These are phyloP conservation scores for Cremastinae sp. DNA, from an alignment of 2,888 invertebrate genomes.

Conservation along the genomic window DNA sequence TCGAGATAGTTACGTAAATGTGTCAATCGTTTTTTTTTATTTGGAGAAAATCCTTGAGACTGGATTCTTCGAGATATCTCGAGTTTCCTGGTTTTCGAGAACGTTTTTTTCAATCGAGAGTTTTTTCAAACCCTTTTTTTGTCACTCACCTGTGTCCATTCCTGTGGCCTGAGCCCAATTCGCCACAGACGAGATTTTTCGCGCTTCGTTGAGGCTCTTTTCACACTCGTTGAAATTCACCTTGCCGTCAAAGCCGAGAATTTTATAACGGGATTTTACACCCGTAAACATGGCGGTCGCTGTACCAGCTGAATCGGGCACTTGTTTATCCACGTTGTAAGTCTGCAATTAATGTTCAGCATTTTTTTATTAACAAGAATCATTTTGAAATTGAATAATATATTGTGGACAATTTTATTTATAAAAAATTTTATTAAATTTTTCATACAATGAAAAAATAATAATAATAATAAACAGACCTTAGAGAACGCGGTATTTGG, in stretches of 20 bases:
- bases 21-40: background rate
- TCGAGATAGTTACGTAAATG: background rate
- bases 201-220: slow-evolving; percentile 72
- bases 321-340: slow-evolving; percentile 86
- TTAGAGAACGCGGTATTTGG: slow-evolving; percentile 84
- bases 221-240: slow-evolving; percentile 79
- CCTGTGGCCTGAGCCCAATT: slow-evolving; percentile 83
- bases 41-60: background rate
- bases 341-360: slow-evolving; percentile 80
- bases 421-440: background rate
- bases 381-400: too few relatives aligned
- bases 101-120: too few relatives aligned
- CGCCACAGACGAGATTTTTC: slow-evolving; percentile 80
- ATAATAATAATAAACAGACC: slow-evolving; percentile 76
- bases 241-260: slow-evolving; percentile 82
- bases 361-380: too few relatives aligned
- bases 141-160: slow-evolving; percentile 81
- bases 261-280: slow-evolving; percentile 83
- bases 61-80: background rate
- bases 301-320: slow-evolving; percentile 86
- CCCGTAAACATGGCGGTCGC: slow-evolving; percentile 86
- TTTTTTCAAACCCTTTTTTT: slow-evolving; percentile 11
- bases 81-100: background rate
- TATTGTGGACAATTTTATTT: background rate
- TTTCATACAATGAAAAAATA: background rate